These are phyloP conservation scores for Procambarus virginalis DNA, from an alignment of 1,140 invertebrate species.

Conservation along the genomic window DNA sequence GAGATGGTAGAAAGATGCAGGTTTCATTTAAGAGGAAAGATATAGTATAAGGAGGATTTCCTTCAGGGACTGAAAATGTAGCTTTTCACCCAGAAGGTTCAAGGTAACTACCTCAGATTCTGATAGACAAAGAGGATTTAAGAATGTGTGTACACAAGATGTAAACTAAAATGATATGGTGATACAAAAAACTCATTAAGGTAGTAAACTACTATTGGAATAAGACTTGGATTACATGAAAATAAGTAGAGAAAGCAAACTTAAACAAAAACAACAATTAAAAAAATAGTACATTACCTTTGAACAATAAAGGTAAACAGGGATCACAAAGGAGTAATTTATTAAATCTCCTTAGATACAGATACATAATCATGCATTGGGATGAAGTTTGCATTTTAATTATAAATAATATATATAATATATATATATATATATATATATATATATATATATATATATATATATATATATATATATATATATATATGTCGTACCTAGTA, in stretches of 20 bases:
- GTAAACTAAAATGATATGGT: not conserved
- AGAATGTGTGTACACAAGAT: slow-evolving; percentile 22
- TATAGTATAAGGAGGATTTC: slow-evolving; percentile 9
- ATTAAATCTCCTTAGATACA: not conserved
- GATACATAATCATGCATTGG: not conserved
- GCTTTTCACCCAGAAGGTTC: slow-evolving; percentile 4
- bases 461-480: too few relatives aligned
- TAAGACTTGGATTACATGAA: not conserved
- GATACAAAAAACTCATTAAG: not conserved
- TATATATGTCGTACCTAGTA: too few relatives aligned
- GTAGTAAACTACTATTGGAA: not conserved
- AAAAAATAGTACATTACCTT: not conserved
- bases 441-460: too few relatives aligned
- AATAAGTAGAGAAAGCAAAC: not conserved
- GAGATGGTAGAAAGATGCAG: slow-evolving; percentile 59
- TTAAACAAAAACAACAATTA: not conserved
- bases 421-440: too few relatives aligned
- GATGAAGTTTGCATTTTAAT: not conserved
- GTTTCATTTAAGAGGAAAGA: slow-evolving; percentile 58
- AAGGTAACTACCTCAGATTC: slow-evolving; percentile 13
- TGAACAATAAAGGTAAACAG: not conserved
- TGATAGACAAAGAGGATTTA: slow-evolving; percentile 6
- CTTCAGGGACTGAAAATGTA: slow-evolving; percentile 26
- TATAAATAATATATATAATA: too few relatives aligned
- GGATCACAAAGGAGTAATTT: not conserved